Conservation (phyloP, 2,888 invertebrate genomes). For the Schrankia costaestrigalis region DNA sequence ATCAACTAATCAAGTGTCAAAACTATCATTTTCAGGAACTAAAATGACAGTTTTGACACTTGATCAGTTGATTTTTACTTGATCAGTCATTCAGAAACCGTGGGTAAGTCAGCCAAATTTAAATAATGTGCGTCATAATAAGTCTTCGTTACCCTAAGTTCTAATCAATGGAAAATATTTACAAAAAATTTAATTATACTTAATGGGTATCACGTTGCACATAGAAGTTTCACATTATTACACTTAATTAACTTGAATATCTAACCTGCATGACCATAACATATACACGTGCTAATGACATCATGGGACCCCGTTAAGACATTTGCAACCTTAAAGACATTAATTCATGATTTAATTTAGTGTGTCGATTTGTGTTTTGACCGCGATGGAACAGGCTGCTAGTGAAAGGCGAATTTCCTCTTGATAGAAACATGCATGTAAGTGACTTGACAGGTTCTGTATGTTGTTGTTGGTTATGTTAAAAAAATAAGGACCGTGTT, state of each 20-base stretch:
- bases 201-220: constrained; percentile 12
- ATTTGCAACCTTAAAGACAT: constrained; percentile 6
- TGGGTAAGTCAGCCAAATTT: too few species aligned
- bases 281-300: constrained; percentile 18
- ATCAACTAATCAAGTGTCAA: too few species aligned
- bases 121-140: too few species aligned
- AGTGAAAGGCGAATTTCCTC: constrained; percentile 47
- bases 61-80: too few species aligned
- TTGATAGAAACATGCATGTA: constrained; percentile 7
- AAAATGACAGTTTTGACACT: too few species aligned
- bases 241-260: constrained; percentile 22
- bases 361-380: neutral
- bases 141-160: too few species aligned
- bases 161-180: too few species aligned
- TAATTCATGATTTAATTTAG: constrained; percentile 1
- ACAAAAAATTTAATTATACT: neutral
- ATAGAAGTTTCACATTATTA: constrained; percentile 19
- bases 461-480: too few species aligned
- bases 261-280: constrained; percentile 24
- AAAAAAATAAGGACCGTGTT: too few species aligned
- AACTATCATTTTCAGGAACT: too few species aligned
- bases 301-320: neutral
- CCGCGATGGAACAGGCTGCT: constrained; percentile 16
- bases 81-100: too few species aligned
- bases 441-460: neutral